Evolutionary conservation across 1,140 invertebrate genomes (phyloP), one percentile per base, ranked within the genome.

Genomic region (Aphidius ervi): DNA sequence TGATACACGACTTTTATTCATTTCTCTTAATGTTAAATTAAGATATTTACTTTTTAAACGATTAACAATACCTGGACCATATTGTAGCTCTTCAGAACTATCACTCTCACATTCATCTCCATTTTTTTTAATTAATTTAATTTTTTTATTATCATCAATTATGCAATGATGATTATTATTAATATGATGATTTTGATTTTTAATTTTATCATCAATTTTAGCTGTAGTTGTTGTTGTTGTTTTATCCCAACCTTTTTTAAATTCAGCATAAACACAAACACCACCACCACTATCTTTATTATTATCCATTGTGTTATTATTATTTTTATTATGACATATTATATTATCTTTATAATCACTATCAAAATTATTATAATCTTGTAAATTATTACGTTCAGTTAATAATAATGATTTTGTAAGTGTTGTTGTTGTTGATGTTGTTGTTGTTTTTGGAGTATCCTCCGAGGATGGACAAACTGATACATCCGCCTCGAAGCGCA

Each of bases 61-160:
- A 66, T 90, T 92, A 5, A 96, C 93, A 68, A 96, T 95, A 6
- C 93, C 93, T 8, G 93, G 93, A 0, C 93, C 93, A 79, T 95
- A 96, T 66, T 89, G 87, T 20, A 94, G 75, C 69, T 94, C 93
- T 77, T 94, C 91, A 56, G 81, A 86, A 63, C 81, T 84, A 68
- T 85, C 84, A 56, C 83, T 83, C 53, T 83, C 80, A 57, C 72
- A 74, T 53, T 78, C 73, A 62, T 81, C 71, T 31, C 23, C 23
- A 31, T 31, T 31, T 31, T 31, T 31, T 31, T 31, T 31, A 31
- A 31, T 31, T 31, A 31, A 31, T 62, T 66, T 41, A 62, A 68
- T 20, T 41, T 8, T 8, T 10, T 43, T 43, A 10, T 50, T 46
- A 43, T 53, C 50, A 58, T 63, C 52, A 16, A 16, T 16, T 16